A percentile compares a stretch with the other conserved stretches of the same genome.
Evolutionary conservation across 2,888 invertebrate genomes (phyloP).

Genomic region (Perizoma flavofasciatum): DNA sequence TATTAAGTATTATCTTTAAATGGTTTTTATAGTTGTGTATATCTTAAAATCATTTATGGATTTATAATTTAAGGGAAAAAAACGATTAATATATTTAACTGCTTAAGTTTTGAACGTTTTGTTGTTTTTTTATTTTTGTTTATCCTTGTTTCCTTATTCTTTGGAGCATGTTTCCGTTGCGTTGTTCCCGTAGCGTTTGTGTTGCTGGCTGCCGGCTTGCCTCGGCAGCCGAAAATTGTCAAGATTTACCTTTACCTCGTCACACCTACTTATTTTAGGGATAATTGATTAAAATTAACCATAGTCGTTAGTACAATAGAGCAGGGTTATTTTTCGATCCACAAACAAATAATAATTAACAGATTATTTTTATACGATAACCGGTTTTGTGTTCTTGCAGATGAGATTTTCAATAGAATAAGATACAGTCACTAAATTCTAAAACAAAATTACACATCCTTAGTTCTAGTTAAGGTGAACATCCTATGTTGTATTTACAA

Average conservation of each 20-base stretch:
- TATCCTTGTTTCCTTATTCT: slow-evolving; percentile 64
- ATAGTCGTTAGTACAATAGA: slow-evolving; percentile 83
- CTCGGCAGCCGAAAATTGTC: slow-evolving; percentile 66
- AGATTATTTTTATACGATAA: slow-evolving; percentile 83
- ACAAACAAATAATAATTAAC: slow-evolving; percentile 79
- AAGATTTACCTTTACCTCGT: slow-evolving; percentile 83
- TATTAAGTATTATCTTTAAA: slow-evolving; percentile 84
- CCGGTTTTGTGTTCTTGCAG: slow-evolving; percentile 81
- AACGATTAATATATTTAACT: slow-evolving; percentile 83
- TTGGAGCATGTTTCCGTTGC: slow-evolving; percentile 60
- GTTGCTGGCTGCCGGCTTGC: slow-evolving; percentile 63
- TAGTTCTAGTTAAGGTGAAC: slow-evolving; percentile 57
- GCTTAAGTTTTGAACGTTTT: slow-evolving; percentile 81
- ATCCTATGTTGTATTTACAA: slow-evolving; percentile 72
- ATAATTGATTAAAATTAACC: slow-evolving; percentile 82
- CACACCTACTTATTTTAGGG: slow-evolving; percentile 80
- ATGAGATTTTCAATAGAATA: slow-evolving; percentile 69
- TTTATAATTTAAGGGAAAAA: slow-evolving; percentile 81
- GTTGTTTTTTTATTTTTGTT: slow-evolving; percentile 77
- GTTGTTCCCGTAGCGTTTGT: slow-evolving; percentile 57
- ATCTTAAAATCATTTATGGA: slow-evolving; percentile 84
- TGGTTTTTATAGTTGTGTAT: slow-evolving; percentile 84
- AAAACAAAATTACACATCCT: slow-evolving; percentile 43
- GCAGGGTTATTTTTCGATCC: slow-evolving; percentile 84
- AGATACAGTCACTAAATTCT: slow-evolving; percentile 71